Evolutionary conservation across 2,888 invertebrate species (phyloP), one percentile per base, ranked within the genome.

Genomic region (Acrobasis consociella): DNA sequence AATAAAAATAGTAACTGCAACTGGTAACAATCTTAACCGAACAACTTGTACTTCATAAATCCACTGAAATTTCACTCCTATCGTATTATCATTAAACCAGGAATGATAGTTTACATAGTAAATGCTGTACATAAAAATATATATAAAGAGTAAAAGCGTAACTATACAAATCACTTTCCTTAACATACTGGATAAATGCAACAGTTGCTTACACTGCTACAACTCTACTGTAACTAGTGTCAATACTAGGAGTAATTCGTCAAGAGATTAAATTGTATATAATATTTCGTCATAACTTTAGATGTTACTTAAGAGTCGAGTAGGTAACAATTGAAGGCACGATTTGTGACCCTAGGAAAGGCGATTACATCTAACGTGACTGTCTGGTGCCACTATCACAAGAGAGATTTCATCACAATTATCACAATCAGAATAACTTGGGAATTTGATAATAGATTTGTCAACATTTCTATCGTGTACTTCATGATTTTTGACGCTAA

Each of bases 351-450:
- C 82, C 80, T 77, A 63, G 66, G 62, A 71, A 74, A 79, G 84
- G 81, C 81, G 82, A 81, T 77, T 86, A 88, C 82, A 85, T 82
- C 90, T 90, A 89, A 86, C 88, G 91, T 86, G 90, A 88, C 89
- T 77, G 85, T 84, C 83, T 76, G 81, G 78, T 80, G 91, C 85
- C 91, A 87, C 91, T 91, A 91, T 91, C 91, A 91, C 91, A 91
- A 86, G 76, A 84, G 82, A 86, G 80, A 87, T 86, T 89, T 77
- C 83, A 89, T 89, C 91, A 91, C 89, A 89, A 86, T 81, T 90
- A 91, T 91, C 91, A 91, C 91, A 90, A 85, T 86, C 81, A 72
- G 87, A 81, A 80, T 71, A 83, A 83, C 80, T 81, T 71, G 83
- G 85, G 79, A 82, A 81, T 82, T 76, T 74, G 73, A 49, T 74